Conservation (phyloP, 2,113 vertebrate genomes). For the Takifugu bimaculatus region DNA sequence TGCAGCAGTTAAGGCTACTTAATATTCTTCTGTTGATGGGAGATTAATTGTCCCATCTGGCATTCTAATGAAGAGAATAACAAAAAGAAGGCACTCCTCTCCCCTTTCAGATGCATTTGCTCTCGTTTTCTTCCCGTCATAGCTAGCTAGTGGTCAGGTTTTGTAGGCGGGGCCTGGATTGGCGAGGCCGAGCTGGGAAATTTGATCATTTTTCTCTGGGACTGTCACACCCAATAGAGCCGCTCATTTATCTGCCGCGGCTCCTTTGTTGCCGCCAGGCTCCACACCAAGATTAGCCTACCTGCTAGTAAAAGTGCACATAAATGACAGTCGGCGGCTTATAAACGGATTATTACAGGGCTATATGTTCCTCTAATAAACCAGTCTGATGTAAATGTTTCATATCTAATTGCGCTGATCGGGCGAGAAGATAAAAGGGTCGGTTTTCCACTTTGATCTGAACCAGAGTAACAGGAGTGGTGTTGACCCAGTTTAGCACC, state of each 20-base stretch:
- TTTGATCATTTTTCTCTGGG: constrained; percentile 70
- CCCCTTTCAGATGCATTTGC: constrained; percentile 54
- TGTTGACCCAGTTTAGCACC: constrained; percentile 71
- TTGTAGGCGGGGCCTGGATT: constrained; percentile 29
- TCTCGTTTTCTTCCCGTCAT: constrained; percentile 52
- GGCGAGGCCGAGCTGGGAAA: constrained; percentile 62
- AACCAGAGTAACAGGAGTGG: constrained; percentile 42
- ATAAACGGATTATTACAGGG: constrained; percentile 38
- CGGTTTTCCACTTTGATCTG: constrained; percentile 33
- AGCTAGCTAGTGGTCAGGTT: constrained; percentile 28
- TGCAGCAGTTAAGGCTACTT: constrained; percentile 66
- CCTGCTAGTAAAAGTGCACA: constrained; percentile 7
- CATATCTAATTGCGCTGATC: constrained; percentile 55
- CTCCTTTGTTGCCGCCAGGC: constrained; percentile 66
- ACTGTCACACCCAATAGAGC: constrained; percentile 70
- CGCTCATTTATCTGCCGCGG: constrained; percentile 71
- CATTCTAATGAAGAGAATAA: constrained; percentile 55
- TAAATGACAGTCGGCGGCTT: too few species aligned
- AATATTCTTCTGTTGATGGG: constrained; percentile 79
- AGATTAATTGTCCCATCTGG: constrained; percentile 89
- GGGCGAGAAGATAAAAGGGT: constrained; percentile 8
- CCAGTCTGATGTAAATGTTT: constrained; percentile 42
- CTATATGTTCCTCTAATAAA: constrained; percentile 49
- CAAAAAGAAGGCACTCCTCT: constrained; percentile 42
- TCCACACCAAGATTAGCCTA: constrained; percentile 27